A percentile compares a stretch with the other conserved stretches of the same genome.
Evolutionary conservation across 2,797 vertebrate species (phyloP).

Genomic region (Mareca penelope): DNA sequence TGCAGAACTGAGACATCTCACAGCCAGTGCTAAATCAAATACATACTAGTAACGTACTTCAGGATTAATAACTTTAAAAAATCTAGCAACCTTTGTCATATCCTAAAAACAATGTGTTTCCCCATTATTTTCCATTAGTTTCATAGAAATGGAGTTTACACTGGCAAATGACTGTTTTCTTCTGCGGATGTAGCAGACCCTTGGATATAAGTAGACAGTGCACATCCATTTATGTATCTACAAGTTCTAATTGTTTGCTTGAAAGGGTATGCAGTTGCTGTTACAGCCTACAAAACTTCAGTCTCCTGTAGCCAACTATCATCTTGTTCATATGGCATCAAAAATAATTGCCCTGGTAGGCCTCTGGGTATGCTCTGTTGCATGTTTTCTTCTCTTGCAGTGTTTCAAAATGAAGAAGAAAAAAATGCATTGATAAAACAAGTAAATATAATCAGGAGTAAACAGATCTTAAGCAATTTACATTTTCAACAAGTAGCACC

Average conservation of each 20-base stretch:
- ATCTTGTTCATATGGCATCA: background rate
- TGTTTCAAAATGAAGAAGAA: background rate
- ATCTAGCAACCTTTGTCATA: fast-evolving
- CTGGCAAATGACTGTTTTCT: background rate
- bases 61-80: background rate
- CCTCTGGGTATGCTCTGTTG: background rate
- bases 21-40: background rate
- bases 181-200: background rate
- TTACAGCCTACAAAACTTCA: background rate
- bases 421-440: background rate
- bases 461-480: background rate
- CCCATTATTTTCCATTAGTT: background rate
- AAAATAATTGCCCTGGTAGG: background rate
- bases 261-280: background rate
- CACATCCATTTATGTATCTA: background rate
- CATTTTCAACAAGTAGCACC: fast-evolving
- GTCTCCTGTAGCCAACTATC: background rate
- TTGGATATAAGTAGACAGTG: background rate
- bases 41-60: background rate
- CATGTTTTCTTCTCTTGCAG: background rate
- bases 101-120: background rate
- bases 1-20: fast-evolving
- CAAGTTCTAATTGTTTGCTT: background rate
- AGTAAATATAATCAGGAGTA: background rate
- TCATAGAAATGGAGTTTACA: background rate